Evolutionary conservation across 2,113 vertebrate genomes (phyloP).

Genomic region (Piprites chloris): DNA sequence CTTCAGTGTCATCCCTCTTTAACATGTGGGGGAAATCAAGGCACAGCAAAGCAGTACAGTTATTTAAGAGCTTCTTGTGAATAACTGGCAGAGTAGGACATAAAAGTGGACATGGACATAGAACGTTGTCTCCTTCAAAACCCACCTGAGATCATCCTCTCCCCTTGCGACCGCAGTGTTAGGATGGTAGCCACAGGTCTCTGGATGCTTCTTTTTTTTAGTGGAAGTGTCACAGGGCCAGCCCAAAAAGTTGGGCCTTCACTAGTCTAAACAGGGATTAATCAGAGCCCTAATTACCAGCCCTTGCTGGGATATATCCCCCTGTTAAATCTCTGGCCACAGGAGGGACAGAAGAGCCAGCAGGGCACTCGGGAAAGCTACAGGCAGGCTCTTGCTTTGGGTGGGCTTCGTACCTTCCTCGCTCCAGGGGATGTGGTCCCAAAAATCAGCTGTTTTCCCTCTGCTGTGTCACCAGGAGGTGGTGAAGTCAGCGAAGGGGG

Average conservation of each 20-base stretch:
- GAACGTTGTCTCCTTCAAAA: neutral
- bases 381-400: slow-evolving; percentile 27
- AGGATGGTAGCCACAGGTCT: neutral
- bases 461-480: neutral
- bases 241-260: slow-evolving; percentile 17
- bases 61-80: slow-evolving; percentile 39
- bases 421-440: neutral
- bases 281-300: neutral
- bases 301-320: neutral
- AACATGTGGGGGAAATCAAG: neutral
- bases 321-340: neutral
- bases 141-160: neutral
- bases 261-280: neutral
- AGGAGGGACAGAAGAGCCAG: neutral
- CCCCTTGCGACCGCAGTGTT: neutral
- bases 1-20: neutral
- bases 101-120: neutral
- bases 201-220: neutral
- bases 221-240: neutral
- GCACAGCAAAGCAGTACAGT: slow-evolving; percentile 21
- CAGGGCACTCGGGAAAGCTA: neutral
- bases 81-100: neutral
- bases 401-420: neutral
- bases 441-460: neutral
- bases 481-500: neutral